Conservation (phyloP, 2,888 invertebrate genomes). For the Acleris literana region DNA sequence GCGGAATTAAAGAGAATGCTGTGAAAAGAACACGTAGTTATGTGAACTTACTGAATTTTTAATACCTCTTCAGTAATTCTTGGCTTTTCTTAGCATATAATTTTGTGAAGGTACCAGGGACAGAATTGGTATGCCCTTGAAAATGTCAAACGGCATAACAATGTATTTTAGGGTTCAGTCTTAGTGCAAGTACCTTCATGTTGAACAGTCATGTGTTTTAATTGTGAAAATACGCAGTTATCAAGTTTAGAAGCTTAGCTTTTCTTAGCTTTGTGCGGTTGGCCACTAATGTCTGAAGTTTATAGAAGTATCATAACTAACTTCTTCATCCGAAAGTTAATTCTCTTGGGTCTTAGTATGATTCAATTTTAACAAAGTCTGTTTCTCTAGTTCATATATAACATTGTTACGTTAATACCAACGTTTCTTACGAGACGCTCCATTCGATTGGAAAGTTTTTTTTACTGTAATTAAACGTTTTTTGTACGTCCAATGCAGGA, state of each 20-base stretch:
- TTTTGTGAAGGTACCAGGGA: background rate
- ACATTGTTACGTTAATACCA: background rate
- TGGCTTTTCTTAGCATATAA: background rate
- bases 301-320: slow-evolving; percentile 15
- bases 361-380: slow-evolving; percentile 46
- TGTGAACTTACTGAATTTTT: slow-evolving; percentile 16
- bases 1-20: slow-evolving; percentile 21
- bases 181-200: no score
- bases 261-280: slow-evolving; percentile 2
- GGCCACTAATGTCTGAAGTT: background rate
- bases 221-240: no score
- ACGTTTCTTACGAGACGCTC: no score
- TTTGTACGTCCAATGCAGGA: no score
- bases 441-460: no score
- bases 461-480: no score
- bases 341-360: slow-evolving; percentile 42
- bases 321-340: slow-evolving; percentile 38
- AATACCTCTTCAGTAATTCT: slow-evolving; percentile 16
- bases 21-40: slow-evolving; percentile 19
- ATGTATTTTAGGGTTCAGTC: no score
- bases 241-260: no score
- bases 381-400: slow-evolving; percentile 34
- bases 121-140: no score
- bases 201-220: no score
- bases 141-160: no score